Evolutionary conservation across 1,140 invertebrate genomes (phyloP), one percentile per base, ranked within the genome.

Genomic region (Homarus americanus): DNA sequence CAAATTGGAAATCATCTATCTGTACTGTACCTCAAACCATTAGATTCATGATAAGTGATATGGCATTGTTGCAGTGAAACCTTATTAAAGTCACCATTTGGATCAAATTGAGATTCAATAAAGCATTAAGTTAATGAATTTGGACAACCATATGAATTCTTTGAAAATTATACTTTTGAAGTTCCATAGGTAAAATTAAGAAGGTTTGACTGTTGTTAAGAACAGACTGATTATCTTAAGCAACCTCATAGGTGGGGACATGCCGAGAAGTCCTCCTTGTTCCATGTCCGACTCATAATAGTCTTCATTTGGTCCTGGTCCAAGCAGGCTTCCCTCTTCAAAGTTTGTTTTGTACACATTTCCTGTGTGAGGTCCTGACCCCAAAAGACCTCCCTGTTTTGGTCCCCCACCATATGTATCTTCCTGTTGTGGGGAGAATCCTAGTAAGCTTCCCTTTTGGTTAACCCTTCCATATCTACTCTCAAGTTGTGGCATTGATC

Each of bases 21-120:
- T n/a, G n/a, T n/a, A 66, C 63, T 66, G 63, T 66, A 66, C 63
- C 63, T 66, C 63, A 66, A 44, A 73, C 44, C 24, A 40, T 79
- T 79, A 79, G n/a, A 79, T 79, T 79, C 76, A 79, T 79, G 76
- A 79, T 79, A 66, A 32, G 76, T 79, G 76, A 79, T 79, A 79
- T 79, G 76, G 76, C 76, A 79, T 79, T 79, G 28, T 44, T 79
- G 76, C 40, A 79, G 44, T 79, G 15, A 34, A 66, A 38, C 63
- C 49, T 83, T 40, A 58, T 66, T 38, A 49, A 80, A 20, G 32
- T 28, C n/a, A 38, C 36, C 36, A 40, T 76, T 34, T 7, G 32
- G 34, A 44, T 2, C 28, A 79, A 44, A 15, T 79, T 78, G 38
- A 78, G 38, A 17, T 41, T 32, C 34, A 40, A 20, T 78, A 38